Evolutionary conservation across 2,113 vertebrate species (phyloP), one percentile per base, ranked within the genome.

Genomic region (Channa maculata): DNA sequence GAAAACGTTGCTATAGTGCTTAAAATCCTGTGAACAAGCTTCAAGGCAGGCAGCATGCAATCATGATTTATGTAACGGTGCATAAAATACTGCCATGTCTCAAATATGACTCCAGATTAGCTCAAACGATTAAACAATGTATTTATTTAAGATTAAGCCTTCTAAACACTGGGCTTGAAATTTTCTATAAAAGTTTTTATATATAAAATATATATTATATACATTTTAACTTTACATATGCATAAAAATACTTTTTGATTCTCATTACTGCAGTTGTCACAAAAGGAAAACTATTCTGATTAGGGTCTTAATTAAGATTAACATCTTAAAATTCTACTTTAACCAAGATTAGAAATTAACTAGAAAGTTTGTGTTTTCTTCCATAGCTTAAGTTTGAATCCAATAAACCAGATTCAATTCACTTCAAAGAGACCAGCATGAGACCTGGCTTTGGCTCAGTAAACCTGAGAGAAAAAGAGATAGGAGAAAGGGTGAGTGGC

Each of bases 361-460:
- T 55, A 59, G 24, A 70, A 46, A 34, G 6, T 24, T 37, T 24
- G 41, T 24, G 33, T 45, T 44, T 51, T 72, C 76, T 45, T 83
- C 64, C 43, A 9, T 44, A 75, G 80, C 70, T 83, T 79, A 6
- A 52, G 49, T 15, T 41, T 39, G 12, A 65, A 62, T 77, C 67
- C 71, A 69, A 50, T 41, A 86, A 61, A 72, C 52, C 61, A 43
- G 9, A 8, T 52, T 83, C 77, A 13, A 58, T 61, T 90, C 91
- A 97, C 83, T 91, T 96, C 90, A 97, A 86, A 93, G 92, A 95
- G 77, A 97, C 95, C 90, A 96, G 94, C 89, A 97, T 79, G 66
- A 94, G 95, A 79, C 96, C 96, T 73, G 93, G 93, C 87, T 97
- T 96, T 91, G 95, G 93, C 93, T 97, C 96, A 65, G 94, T 94